Evolutionary conservation across 1,140 invertebrate species (phyloP), one percentile per base, ranked within the genome.

Genomic region (Aporrectodea caliginosa): DNA sequence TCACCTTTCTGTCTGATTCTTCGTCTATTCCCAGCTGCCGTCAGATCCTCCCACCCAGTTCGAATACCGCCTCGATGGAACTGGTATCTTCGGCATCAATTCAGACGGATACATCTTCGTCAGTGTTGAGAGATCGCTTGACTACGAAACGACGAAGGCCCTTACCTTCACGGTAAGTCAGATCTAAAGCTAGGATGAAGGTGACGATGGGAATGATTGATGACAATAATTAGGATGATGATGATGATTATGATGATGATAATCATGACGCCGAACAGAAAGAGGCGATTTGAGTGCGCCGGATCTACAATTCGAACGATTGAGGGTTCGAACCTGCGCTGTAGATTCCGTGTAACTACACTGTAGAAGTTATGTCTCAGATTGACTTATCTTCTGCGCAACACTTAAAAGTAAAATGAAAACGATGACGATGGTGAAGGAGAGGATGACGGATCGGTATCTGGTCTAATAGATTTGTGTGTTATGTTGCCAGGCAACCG

Each of bases 151-250:
- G 1, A 74, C 29, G 16, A 31, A 73, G 29, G 14, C 1, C 1
- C 76, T 82, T 73, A 78, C 35, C 29, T 81, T 83, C 73, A 81
- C 74, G 12, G 83, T 85, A 80, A 82, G 83, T 80, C 72, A 77
- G 69, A 73, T 22, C 29, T 30, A 73, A 14, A n/a, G n/a, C n/a
- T n/a, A n/a, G n/a, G n/a, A n/a, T n/a, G n/a, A n/a, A n/a, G n/a
- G n/a, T n/a, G n/a, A n/a, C n/a, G n/a, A n/a, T n/a, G n/a, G n/a
- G n/a, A n/a, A n/a, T n/a, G n/a, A 14, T 68, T 68, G n/a, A 14
- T 68, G n/a, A n/a, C n/a, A n/a, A n/a, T n/a, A n/a, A n/a, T n/a
- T n/a, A n/a, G n/a, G n/a, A n/a, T n/a, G n/a, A n/a, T n/a, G n/a
- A n/a, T n/a, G n/a, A n/a, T n/a, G n/a, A n/a, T n/a, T n/a, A n/a